These are phyloP conservation scores for Drymodes brunneopygia DNA, from an alignment of 2,113 vertebrate genomes.

Conservation along the genomic window DNA sequence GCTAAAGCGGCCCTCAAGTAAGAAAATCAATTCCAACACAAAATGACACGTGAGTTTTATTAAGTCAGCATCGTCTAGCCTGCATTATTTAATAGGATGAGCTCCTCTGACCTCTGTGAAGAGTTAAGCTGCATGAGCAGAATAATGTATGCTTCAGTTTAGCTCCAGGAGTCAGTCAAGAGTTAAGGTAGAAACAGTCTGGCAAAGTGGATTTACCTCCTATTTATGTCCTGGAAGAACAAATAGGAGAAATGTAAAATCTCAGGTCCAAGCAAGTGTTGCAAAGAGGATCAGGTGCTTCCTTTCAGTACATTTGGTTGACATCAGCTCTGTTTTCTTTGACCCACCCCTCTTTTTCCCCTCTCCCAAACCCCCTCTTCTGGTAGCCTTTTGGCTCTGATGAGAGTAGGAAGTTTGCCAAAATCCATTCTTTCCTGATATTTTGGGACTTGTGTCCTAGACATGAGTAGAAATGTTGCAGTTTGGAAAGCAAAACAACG, in stretches of 20 bases:
- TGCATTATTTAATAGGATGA: conserved; percentile 70
- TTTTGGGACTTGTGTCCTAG: not conserved
- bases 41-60: conserved; percentile 70
- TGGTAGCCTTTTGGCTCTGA: not conserved
- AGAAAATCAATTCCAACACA: conserved; percentile 72
- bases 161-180: not conserved
- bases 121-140: conserved; percentile 61
- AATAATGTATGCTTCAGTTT: not conserved
- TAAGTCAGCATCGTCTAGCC: conserved; percentile 65
- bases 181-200: not conserved
- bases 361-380: not conserved
- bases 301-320: not conserved
- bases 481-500: not conserved
- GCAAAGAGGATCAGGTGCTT: not conserved
- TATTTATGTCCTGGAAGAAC: not conserved
- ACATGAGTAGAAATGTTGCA: not conserved
- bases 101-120: conserved; percentile 55
- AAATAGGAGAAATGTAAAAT: conserved; percentile 2
- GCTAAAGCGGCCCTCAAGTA: conserved; percentile 48
- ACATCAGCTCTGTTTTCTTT: not conserved
- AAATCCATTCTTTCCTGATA: not conserved
- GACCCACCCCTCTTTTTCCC: not conserved
- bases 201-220: not conserved
- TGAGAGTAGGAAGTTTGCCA: not conserved
- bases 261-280: not conserved